Evolutionary conservation across 92 coral and sea anemone genomes (phyloP), one percentile per base, ranked within the genome.

Genomic region (Epizoanthus ramosus): DNA sequence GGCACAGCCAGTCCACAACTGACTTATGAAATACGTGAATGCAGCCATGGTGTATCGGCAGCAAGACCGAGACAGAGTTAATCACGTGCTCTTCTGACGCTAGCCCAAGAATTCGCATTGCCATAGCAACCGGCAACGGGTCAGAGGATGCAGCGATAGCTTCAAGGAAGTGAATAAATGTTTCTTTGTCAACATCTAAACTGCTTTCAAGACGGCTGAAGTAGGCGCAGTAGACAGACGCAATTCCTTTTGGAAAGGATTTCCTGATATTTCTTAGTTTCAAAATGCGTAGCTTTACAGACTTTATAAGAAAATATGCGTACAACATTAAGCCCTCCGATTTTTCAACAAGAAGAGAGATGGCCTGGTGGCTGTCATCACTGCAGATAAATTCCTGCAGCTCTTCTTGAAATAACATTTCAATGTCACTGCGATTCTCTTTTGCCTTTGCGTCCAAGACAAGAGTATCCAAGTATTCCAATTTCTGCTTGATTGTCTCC

Each of bases 271-370:
- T 79, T 0, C 15, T 71, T 52, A 82, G 80, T 21, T 57, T 68
- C 33, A 71, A 50, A 7, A 69, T 25, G 16, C 57, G 63, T 35
- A 28, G 71, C 39, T 90, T 39, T 5, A 88, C 68, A 10, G 57
- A 80, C 67, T 93, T 85, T 22, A 85, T 77, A 3, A 91, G 68
- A 66, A 85, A 88, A 24, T 79, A 74, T 22, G 95, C 94, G 17
- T 91, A 89, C 69, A 93, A 64, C 90, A 93, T 88, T n/a, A 88
- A 90, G 18, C 97, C 97, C 21, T 91, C 87, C 13, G 93, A 91
- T 73, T 89, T 82, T 18, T 74, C 56, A 9, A 81, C 90, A 9
- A 89, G 59, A 58, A 74, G 77, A 67, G 45, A 18, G 19, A 85
- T 68, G 15, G 54, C 60, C n/a, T 43, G 59, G 35, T 65, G 59